phyloP scores from a whole-genome alignment of 2,888 invertebrate genomes.

The Xestoiulus laeticollis region DNA sequence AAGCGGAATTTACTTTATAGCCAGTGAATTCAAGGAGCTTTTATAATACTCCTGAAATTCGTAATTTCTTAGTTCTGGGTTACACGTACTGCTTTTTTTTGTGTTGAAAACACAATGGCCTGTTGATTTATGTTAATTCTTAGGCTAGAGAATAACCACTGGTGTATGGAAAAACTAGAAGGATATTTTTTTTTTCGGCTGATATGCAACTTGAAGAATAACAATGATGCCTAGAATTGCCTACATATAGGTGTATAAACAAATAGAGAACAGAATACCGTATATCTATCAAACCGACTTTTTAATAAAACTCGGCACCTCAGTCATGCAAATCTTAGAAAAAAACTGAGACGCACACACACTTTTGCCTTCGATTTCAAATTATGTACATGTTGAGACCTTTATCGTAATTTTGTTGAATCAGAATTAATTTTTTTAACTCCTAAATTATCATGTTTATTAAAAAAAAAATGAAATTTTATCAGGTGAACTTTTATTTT shows the following conservation, averaged over 20 bases:
- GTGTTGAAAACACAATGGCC: not conserved
- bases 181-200: not conserved
- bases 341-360: not conserved
- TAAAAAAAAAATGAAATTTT: not conserved
- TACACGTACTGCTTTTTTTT: not conserved
- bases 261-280: not conserved
- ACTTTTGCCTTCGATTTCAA: not conserved
- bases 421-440: not conserved
- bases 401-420: not conserved
- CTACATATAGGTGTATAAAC: not conserved
- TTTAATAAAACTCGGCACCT: not conserved
- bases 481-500: not conserved
- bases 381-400: not conserved
- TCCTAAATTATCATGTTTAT: too few relatives aligned
- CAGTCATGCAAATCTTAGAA: not conserved
- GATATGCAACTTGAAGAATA: not conserved
- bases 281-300: not conserved
- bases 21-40: not conserved
- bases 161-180: not conserved
- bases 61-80: not conserved
- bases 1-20: not conserved
- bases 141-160: not conserved
- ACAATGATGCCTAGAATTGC: not conserved
- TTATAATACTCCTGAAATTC: not conserved
- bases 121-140: not conserved